A percentile compares a stretch with the other conserved stretches of the same genome.
Conservation (phyloP, 2,888 invertebrate genomes). For the Alentia gelatinosa region DNA sequence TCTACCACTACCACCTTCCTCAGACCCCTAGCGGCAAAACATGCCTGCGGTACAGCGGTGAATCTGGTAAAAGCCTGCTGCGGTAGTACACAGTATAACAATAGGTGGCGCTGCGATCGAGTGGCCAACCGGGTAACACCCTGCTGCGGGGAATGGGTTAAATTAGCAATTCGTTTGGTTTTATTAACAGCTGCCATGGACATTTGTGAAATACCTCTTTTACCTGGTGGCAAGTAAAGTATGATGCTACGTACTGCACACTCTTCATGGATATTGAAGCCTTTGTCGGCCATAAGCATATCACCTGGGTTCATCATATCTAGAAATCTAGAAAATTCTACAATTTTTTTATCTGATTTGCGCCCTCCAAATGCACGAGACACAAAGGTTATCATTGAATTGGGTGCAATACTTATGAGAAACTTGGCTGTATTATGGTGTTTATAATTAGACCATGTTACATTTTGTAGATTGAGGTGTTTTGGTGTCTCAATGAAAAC, state of each 20-base stretch:
- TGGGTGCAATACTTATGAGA: conserved; percentile 36
- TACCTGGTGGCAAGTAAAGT: neutral
- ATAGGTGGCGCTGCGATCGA: too few species aligned
- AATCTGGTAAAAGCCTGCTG: too few species aligned
- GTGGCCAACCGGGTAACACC: too few species aligned
- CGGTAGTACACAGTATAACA: too few species aligned
- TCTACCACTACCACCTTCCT: too few species aligned
- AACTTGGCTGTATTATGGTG: conserved; percentile 54
- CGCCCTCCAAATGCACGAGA: conserved; percentile 8
- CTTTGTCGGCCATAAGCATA: conserved; percentile 40
- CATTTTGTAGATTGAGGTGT: neutral
- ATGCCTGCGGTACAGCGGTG: too few species aligned
- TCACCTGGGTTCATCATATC: conserved; percentile 11
- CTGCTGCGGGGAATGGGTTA: too few species aligned
- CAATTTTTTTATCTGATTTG: conserved; percentile 7
- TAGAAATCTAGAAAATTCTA: neutral
- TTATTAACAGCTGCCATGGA: neutral
- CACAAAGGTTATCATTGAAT: conserved; percentile 43
- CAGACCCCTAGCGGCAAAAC: too few species aligned
- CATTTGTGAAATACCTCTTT: neutral
- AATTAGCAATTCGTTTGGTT: neutral
- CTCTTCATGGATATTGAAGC: conserved; percentile 43
- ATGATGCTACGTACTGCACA: neutral
- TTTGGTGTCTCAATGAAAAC: conserved; percentile 31
- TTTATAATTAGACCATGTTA: conserved; percentile 51